phyloP scores from a whole-genome alignment of 2,113 vertebrate species.

The Mohoua ochrocephala region DNA sequence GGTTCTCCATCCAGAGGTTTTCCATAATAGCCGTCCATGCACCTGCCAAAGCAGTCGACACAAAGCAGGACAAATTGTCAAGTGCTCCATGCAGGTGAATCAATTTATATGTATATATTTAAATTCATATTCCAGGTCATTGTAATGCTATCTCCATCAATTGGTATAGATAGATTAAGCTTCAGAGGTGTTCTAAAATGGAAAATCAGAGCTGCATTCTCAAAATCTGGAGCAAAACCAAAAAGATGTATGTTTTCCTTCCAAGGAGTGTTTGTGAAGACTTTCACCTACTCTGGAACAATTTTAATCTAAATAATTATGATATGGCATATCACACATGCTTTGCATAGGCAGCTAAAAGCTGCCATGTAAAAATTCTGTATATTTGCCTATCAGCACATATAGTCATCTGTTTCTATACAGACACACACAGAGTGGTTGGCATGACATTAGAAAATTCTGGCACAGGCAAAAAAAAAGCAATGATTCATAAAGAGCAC shows the following conservation, averaged over 20 bases:
- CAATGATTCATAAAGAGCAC: neutral
- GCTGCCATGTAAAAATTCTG: neutral
- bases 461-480: neutral
- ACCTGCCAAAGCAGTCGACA: slow-evolving; percentile 71
- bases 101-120: neutral
- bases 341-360: neutral
- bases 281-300: neutral
- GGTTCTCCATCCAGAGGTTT: slow-evolving; percentile 68
- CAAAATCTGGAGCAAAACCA: neutral
- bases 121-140: neutral
- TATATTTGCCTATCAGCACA: neutral
- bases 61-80: neutral
- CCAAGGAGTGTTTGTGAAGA: neutral
- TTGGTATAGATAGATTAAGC: neutral
- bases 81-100: neutral
- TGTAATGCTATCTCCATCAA: neutral
- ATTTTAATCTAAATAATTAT: neutral
- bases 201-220: neutral
- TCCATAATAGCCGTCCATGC: slow-evolving; percentile 80
- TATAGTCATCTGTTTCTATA: neutral
- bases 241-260: neutral
- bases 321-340: neutral
- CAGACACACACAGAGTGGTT: neutral
- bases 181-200: neutral
- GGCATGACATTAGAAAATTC: neutral